Base-by-base conservation (phyloP, 2,888 invertebrate genomes). In the Sylvicola cinctus region DNA sequence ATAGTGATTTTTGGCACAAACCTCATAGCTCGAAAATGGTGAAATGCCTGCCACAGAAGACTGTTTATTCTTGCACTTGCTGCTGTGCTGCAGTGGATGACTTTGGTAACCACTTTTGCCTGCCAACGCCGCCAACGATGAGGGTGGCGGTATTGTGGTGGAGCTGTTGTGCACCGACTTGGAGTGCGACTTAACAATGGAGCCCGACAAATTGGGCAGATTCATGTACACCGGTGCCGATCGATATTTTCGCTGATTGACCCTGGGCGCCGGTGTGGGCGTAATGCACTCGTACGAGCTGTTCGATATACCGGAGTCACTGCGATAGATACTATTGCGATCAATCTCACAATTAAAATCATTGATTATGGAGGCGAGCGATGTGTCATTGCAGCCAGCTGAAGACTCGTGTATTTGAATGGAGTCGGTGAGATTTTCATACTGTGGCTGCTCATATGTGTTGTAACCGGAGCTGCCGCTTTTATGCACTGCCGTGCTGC, bases 361-460 rank as follows among this genome's bases (percentile, higher is more conserved):
- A 29, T 35, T 29, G n/a, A 28, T 12, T 3, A 31, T 17, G 26
- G 25, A 31, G 3, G 20, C 11, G 7, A 15, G 16, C 25, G 23
- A 10, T 14, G 38, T 38, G 14, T 37, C 38, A 29, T 39, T 38
- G 36, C 32, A 27, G 31, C 34, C 36, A 26, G 32, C 29, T 15
- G 34, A 27, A 13, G 33, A 49, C 50, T 72, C 72, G 39, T 66
- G 68, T 17, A 72, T 65, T 55, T 73, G 72, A 41, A 72, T 70
- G 12, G 71, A 71, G 48, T 73, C 73, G 29, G 68, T 70, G 36
- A 74, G 52, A 48, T 74, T 70, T 50, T 74, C 68, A 50, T 70
- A 72, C 38, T 61, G 50, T 36, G 56, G 56, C 39, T 54, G 54
- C 45, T 56, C 56, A 40, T 51, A 54, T 43, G 50, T 50, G 42